phyloP scores from a whole-genome alignment of 2,113 vertebrate species.

The Neodontobutis hainanensis region DNA sequence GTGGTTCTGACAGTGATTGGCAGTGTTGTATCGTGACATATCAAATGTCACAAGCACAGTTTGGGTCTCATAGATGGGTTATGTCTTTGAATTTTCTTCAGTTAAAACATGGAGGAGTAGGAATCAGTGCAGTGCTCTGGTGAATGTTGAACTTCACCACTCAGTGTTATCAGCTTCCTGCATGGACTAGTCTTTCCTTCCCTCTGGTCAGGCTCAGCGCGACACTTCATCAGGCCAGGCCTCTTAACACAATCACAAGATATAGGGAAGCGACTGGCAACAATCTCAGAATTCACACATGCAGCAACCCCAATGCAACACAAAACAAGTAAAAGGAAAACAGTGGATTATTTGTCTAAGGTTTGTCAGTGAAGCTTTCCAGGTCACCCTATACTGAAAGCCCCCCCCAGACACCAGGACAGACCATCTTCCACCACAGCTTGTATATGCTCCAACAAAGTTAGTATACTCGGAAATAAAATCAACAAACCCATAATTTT shows the following conservation, averaged over 20 bases:
- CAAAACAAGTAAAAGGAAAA: no score
- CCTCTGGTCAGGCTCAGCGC: slow-evolving; percentile 55
- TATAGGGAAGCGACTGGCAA: neutral
- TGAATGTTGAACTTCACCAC: slow-evolving; percentile 47
- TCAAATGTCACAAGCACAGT: slow-evolving; percentile 1
- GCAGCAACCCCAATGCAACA: no score
- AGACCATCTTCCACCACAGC: slow-evolving; percentile 18
- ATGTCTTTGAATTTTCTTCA: no score
- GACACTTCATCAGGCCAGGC: slow-evolving; percentile 53
- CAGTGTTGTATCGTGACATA: neutral
- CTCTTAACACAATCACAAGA: slow-evolving; percentile 26
- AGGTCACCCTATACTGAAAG: no score
- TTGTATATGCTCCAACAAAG: neutral
- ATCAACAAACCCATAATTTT: slow-evolving; percentile 17
- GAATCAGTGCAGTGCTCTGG: slow-evolving; percentile 38
- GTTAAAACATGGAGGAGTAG: slow-evolving; percentile 5
- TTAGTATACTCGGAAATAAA: neutral
- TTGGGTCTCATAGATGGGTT: neutral
- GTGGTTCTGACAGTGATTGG: neutral
- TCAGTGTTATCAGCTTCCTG: slow-evolving; percentile 76
- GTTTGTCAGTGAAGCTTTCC: no score
- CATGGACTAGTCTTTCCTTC: slow-evolving; percentile 68
- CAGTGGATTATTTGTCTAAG: no score
- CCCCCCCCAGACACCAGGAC: neutral
- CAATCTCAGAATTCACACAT: slow-evolving; percentile 15